phyloP scores from a whole-genome alignment of 2,888 invertebrate genomes.

The Pomacea canaliculata region DNA sequence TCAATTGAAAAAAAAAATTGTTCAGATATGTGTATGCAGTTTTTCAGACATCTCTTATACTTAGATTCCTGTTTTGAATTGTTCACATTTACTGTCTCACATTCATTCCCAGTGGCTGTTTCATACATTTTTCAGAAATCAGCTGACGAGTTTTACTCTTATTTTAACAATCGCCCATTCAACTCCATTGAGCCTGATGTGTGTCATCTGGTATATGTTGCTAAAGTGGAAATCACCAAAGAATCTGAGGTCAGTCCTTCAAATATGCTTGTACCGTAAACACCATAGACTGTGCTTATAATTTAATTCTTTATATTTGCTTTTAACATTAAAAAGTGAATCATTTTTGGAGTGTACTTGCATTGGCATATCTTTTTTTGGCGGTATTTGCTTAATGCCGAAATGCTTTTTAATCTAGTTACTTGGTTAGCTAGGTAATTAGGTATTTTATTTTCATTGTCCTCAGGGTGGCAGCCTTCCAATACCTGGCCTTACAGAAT shows the following conservation, averaged over 20 bases:
- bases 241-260: constrained; percentile 75
- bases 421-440: no score
- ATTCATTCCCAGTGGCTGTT: background rate
- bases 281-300: no score
- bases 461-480: constrained; percentile 69
- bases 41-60: no score
- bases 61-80: background rate
- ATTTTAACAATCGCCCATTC: constrained; percentile 92
- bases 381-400: no score
- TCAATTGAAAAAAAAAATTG: no score
- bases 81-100: no score
- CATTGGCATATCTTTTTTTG: no score
- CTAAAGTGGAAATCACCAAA: constrained; percentile 86
- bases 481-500: constrained; percentile 87
- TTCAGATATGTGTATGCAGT: no score
- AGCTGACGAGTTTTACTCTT: constrained; percentile 91
- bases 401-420: no score
- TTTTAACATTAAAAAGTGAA: no score
- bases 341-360: no score
- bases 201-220: constrained; percentile 96
- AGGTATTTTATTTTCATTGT: constrained; percentile 9
- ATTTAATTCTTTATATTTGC: no score
- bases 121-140: constrained; percentile 74
- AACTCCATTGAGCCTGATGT: constrained; percentile 93
- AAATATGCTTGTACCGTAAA: background rate